Evolutionary conservation across 1,140 invertebrate species (phyloP).

Genomic region (Oryctes rhinoceros): DNA sequence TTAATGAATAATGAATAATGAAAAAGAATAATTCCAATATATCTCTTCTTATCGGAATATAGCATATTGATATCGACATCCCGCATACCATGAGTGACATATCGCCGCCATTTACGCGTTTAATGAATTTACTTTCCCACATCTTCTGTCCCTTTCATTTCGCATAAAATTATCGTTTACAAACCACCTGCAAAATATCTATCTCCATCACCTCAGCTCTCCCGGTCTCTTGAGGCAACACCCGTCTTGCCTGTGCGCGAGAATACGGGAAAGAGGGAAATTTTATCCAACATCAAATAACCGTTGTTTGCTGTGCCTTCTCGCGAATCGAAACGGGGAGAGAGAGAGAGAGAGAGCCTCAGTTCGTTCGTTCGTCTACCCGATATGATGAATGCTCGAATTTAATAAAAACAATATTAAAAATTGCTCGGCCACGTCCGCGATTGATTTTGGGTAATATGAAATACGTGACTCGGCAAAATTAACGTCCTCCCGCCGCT

Average conservation of each 20-base stretch:
- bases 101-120: background rate
- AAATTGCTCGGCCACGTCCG: conserved; percentile 32
- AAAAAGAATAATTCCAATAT: too few species aligned
- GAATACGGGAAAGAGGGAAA: too few species aligned
- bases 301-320: background rate
- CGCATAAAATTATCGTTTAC: background rate
- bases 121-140: background rate
- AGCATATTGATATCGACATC: too few species aligned
- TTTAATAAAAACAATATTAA: conserved; percentile 40
- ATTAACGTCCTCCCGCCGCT: conserved; percentile 18
- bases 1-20: too few species aligned
- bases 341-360: background rate
- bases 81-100: too few species aligned
- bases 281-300: background rate
- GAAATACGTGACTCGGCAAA: conserved; percentile 37
- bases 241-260: background rate
- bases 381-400: background rate
- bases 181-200: background rate
- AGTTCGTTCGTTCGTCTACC: background rate
- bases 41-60: too few species aligned
- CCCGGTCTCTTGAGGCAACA: background rate
- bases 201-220: conserved; percentile 41
- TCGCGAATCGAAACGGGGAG: background rate
- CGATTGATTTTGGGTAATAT: conserved; percentile 39
- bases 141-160: background rate